phyloP scores from a whole-genome alignment of 2,113 vertebrate genomes.

The Polypterus bichir region DNA sequence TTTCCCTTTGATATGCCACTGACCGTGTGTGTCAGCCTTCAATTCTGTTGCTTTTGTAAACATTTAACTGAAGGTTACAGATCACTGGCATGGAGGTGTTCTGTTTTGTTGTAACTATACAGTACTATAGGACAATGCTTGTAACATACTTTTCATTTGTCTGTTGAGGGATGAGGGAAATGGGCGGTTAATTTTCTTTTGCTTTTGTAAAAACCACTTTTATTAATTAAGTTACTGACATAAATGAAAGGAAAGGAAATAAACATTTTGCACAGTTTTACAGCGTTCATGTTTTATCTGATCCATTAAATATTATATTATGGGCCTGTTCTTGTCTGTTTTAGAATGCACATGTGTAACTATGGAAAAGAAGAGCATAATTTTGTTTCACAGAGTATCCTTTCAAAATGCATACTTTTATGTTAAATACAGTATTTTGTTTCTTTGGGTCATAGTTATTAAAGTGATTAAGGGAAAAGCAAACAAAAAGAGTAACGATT shows the following conservation, averaged over 20 bases:
- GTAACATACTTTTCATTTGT: slow-evolving; percentile 25
- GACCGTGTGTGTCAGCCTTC: slow-evolving; percentile 12
- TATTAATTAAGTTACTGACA: slow-evolving; percentile 35
- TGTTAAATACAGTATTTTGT: too few relatives aligned
- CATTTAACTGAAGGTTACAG: slow-evolving; percentile 20
- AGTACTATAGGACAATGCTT: slow-evolving; percentile 25
- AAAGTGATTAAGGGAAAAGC: too few relatives aligned
- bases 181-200: slow-evolving; percentile 17
- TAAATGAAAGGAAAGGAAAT: slow-evolving; percentile 38
- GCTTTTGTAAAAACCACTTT: slow-evolving; percentile 38
- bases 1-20: slow-evolving; percentile 7
- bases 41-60: slow-evolving; percentile 12
- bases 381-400: too few relatives aligned
- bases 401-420: too few relatives aligned
- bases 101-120: slow-evolving; percentile 21
- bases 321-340: too few relatives aligned
- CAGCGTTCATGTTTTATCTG: slow-evolving; percentile 4
- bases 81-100: slow-evolving; percentile 2
- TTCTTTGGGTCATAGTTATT: too few relatives aligned
- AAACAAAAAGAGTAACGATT: too few relatives aligned
- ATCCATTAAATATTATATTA: background rate
- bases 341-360: too few relatives aligned
- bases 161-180: background rate
- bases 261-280: slow-evolving; percentile 51
- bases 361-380: too few relatives aligned